These are phyloP conservation scores for Zootermopsis nevadensis DNA, from an alignment of 2,888 invertebrate genomes.

Conservation along the genomic window DNA sequence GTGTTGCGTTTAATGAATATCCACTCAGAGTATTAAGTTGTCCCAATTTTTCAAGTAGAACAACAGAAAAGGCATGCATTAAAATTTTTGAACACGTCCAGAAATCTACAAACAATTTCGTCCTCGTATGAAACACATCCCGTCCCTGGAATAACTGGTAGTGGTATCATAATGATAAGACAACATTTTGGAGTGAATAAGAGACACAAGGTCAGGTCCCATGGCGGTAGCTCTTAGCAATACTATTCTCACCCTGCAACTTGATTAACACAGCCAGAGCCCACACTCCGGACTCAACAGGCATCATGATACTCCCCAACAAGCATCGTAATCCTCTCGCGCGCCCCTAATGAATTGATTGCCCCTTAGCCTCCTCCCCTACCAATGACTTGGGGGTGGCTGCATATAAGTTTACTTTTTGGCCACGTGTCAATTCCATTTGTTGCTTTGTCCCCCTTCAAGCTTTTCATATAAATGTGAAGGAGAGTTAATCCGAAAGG, in stretches of 20 bases:
- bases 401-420: slow-evolving; percentile 47
- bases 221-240: neutral
- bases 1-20: too few species aligned
- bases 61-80: too few species aligned
- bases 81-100: too few species aligned
- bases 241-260: slow-evolving; percentile 9
- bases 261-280: slow-evolving; percentile 25
- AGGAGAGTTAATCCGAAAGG: slow-evolving; percentile 16
- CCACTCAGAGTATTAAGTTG: too few species aligned
- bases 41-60: too few species aligned
- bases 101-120: too few species aligned
- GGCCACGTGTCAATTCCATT: slow-evolving; percentile 49
- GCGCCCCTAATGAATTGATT: slow-evolving; percentile 52
- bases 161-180: neutral
- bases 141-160: too few species aligned
- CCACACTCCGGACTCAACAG: slow-evolving; percentile 23
- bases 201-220: neutral
- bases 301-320: slow-evolving; percentile 28
- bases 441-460: slow-evolving; percentile 32
- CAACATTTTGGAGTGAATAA: slow-evolving; percentile 19
- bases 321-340: slow-evolving; percentile 34
- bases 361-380: slow-evolving; percentile 45
- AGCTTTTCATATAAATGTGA: slow-evolving; percentile 20
- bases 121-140: too few species aligned
- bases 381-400: slow-evolving; percentile 31